Evolutionary conservation across 2,113 vertebrate genomes (phyloP).

Genomic region (Paradisaea rubra): DNA sequence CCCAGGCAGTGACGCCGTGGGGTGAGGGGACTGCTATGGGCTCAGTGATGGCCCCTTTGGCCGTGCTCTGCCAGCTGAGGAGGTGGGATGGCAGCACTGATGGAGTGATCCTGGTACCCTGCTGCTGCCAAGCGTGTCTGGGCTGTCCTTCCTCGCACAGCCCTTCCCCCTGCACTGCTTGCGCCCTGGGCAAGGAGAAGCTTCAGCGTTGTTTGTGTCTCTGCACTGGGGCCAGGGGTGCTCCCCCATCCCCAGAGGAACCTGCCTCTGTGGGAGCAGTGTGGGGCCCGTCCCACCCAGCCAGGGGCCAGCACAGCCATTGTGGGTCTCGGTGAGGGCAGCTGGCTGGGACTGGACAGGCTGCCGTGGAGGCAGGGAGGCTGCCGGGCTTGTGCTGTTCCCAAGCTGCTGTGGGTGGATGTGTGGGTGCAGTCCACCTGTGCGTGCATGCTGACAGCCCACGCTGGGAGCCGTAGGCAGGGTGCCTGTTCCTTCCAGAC

Average conservation of each 20-base stretch:
- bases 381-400: neutral
- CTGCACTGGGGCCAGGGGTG: neutral
- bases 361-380: neutral
- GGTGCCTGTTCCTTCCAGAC: neutral
- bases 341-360: neutral
- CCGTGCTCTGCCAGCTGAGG: neutral
- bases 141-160: neutral
- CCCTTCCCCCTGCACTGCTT: neutral
- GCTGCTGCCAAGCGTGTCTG: rapidly evolving
- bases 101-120: neutral
- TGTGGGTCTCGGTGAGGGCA: neutral
- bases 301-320: rapidly evolving
- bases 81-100: neutral
- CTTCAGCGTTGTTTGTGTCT: neutral
- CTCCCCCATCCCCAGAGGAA: neutral
- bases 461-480: neutral
- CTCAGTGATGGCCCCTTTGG: rapidly evolving
- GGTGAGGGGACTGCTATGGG: neutral
- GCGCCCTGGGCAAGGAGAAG: neutral
- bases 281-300: neutral
- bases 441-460: neutral
- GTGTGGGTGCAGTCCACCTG: neutral
- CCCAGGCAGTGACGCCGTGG: rapidly evolving
- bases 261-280: neutral
- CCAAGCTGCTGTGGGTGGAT: neutral